A percentile compares a stretch with the other conserved stretches of the same genome.
Evolutionary conservation across 2,113 vertebrate species (phyloP).

Genomic region (Zapus hudsonius): DNA sequence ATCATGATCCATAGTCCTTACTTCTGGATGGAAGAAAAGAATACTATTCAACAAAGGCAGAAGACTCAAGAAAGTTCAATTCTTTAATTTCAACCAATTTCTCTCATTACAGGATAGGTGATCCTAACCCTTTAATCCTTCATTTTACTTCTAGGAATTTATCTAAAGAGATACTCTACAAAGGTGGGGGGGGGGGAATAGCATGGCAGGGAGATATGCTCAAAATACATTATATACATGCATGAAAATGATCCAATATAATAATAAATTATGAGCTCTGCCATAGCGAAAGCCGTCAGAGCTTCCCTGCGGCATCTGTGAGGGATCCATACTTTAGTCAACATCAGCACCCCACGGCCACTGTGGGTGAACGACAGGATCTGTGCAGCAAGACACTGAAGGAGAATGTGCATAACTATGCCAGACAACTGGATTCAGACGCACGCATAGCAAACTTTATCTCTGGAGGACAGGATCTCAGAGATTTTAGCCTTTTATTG

Average conservation of each 20-base stretch:
- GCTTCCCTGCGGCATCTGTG: background rate
- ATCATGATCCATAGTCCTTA: background rate
- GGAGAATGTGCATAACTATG: background rate
- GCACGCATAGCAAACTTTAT: background rate
- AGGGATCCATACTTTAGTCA: background rate
- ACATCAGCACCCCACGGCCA: background rate
- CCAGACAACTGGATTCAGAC: background rate
- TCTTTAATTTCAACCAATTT: background rate
- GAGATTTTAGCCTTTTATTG: conserved; percentile 2
- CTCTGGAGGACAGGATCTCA: background rate
- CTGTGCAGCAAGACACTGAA: background rate
- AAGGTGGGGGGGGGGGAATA: background rate
- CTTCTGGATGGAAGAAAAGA: background rate
- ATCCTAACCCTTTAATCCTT: background rate
- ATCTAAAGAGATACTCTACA: background rate
- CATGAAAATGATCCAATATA: no score
- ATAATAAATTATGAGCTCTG: background rate
- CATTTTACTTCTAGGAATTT: conserved; percentile 25
- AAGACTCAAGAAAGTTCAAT: background rate
- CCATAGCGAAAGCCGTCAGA: background rate
- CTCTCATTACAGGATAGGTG: background rate
- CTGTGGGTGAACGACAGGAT: no score
- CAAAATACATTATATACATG: no score
- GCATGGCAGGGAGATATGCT: background rate
- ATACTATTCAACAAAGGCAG: conserved; percentile 32